phyloP scores from a whole-genome alignment of 2,888 invertebrate genomes.

The Chironomus riparius region DNA sequence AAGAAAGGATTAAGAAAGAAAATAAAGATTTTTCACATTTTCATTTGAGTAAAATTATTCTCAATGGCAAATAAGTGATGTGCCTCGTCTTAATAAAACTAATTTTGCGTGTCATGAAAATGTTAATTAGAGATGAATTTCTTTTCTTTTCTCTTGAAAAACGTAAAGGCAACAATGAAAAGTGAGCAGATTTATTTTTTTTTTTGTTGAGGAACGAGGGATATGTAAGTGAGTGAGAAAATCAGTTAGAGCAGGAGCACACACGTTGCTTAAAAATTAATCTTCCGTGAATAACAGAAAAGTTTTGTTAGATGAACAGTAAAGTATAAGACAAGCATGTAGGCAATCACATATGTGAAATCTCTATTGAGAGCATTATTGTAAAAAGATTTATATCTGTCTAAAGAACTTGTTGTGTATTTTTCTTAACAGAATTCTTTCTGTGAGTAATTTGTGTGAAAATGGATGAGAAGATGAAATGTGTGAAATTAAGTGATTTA shows the following conservation, averaged over 20 bases:
- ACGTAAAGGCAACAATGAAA: background rate
- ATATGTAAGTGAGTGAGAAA: background rate
- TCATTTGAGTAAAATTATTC: background rate
- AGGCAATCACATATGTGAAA: no score
- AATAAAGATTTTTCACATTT: no score
- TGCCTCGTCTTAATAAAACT: background rate
- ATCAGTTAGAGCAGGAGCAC: background rate
- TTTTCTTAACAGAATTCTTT: no score
- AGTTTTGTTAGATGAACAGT: no score
- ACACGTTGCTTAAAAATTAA: background rate
- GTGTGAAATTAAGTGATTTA: no score
- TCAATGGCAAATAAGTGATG: background rate
- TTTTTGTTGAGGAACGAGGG: background rate
- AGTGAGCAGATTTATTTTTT: background rate
- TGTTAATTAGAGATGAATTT: background rate
- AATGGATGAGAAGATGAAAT: no score
- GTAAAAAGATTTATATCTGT: no score
- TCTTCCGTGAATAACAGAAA: background rate
- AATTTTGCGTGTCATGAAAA: slow-evolving; percentile 1
- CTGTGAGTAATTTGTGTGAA: no score
- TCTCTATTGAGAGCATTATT: no score
- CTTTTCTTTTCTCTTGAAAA: background rate
- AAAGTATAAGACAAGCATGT: no score
- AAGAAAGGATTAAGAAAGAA: background rate
- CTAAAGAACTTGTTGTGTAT: no score